A percentile compares a stretch with the other conserved stretches of the same genome.
Evolutionary conservation across 2,797 vertebrate genomes (phyloP).

Genomic region (Heliangelus exortis): DNA sequence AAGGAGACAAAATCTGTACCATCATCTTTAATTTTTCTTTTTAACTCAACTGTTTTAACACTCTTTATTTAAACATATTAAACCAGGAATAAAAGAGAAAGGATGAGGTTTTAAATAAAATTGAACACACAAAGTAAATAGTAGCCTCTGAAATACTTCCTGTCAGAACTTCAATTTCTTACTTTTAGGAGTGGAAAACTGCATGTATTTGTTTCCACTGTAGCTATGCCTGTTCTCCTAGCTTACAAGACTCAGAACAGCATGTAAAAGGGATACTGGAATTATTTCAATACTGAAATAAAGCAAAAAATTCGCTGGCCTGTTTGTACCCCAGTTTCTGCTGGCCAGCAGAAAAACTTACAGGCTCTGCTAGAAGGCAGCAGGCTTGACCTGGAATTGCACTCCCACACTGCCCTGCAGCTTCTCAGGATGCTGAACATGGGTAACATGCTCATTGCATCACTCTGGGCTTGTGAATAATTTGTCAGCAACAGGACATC

Average conservation of each 20-base stretch:
- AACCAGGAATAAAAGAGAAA: not conserved
- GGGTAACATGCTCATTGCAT: not conserved
- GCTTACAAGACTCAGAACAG: not conserved
- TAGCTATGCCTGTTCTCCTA: not conserved
- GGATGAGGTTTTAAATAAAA: not conserved
- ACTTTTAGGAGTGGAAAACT: not conserved
- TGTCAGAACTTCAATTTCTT: not conserved
- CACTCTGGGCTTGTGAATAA: not conserved
- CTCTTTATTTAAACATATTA: not conserved
- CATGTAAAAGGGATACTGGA: not conserved
- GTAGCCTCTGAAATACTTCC: not conserved
- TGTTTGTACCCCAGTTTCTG: not conserved
- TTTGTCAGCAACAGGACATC: not conserved
- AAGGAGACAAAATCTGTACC: not conserved
- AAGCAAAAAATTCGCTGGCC: not conserved
- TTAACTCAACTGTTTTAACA: not conserved
- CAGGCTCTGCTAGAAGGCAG: not conserved
- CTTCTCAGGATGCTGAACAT: not conserved
- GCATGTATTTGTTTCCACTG: not conserved
- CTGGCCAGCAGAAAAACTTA: not conserved
- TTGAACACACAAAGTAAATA: not conserved
- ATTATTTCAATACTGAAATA: not conserved
- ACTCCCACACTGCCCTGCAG: not conserved
- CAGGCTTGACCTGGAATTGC: not conserved
- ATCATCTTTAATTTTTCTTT: not conserved